Evolutionary conservation across 2,888 invertebrate genomes (phyloP).

Genomic region (Drosophila barbarae): DNA sequence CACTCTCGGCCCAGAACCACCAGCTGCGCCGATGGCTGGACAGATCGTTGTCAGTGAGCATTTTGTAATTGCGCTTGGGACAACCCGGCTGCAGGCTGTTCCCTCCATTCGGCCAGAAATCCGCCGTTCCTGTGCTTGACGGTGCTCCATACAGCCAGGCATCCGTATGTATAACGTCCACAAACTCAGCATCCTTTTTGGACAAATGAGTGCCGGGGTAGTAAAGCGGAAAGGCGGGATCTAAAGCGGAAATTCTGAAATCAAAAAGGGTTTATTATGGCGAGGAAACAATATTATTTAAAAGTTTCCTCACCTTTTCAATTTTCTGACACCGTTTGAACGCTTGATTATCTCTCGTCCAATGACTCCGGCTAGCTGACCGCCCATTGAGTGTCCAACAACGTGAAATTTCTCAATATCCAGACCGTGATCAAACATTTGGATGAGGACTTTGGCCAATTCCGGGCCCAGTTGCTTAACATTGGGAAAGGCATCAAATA

Average conservation of each 20-base stretch:
- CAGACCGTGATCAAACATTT: constrained; percentile 76
- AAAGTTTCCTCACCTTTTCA: constrained; percentile 47
- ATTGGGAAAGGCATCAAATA: constrained; percentile 78
- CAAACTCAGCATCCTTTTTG: constrained; percentile 82
- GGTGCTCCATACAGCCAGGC: constrained; percentile 83
- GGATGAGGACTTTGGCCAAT: constrained; percentile 71
- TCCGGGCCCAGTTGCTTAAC: constrained; percentile 75
- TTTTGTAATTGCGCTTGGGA: constrained; percentile 79
- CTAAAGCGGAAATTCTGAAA: constrained; percentile 82
- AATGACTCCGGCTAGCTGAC: constrained; percentile 77
- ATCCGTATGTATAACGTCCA: constrained; percentile 86
- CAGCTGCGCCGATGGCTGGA: constrained; percentile 84
- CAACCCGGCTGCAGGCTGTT: constrained; percentile 83
- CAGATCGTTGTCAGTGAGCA: constrained; percentile 80
- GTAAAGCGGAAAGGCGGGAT: constrained; percentile 83
- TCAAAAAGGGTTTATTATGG: neutral
- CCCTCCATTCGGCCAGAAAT: constrained; percentile 84
- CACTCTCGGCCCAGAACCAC: constrained; percentile 83
- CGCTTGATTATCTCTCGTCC: constrained; percentile 71
- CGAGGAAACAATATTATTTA: too few relatives aligned
- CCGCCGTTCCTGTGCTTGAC: constrained; percentile 82
- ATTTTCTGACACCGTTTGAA: constrained; percentile 53
- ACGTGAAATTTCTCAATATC: constrained; percentile 75
- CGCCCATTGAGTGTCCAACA: constrained; percentile 79
- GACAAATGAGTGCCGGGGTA: constrained; percentile 80